Base-by-base conservation (phyloP, 2,113 vertebrate genomes). In the Pachypanchax playfairii region DNA sequence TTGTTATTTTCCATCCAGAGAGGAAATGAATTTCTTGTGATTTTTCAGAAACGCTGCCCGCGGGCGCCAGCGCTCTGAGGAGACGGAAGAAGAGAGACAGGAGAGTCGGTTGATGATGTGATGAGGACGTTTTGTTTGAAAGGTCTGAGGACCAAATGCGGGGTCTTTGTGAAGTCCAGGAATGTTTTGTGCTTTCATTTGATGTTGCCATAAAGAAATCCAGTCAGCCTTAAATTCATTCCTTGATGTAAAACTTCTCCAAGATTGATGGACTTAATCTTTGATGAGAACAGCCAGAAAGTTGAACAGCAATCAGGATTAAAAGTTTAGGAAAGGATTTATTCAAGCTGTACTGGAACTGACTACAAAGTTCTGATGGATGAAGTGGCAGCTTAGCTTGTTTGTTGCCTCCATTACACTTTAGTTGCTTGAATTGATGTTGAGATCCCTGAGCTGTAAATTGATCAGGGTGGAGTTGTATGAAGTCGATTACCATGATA, bases 1-100 rank as follows among this genome's bases (percentile, higher is more conserved):
- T 92, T 93, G 93, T 93, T 92, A 90, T 80, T 78, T 75, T 79
- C 76, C 82, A 79, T 92, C 91, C 86, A 85, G 87, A 92, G 91
- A 94, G 92, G 93, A 94, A 95, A 96, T 94, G 85, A 91, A 93
- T 93, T 93, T 95, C 91, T 94, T 93, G 88, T 89, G 89, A 93
- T 91, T 94, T 86, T 90, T 93, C 92, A 93, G 73, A 83, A 74
- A 81, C 5, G 51, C 36, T 65, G 86, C 77, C 80, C 60, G 69
- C 63, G 31, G 67, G 43, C 71, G 56, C 53, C 10, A 35, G 22
- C 33, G 14, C 65, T 46, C 13, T 6, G 38, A 39, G 25, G 5
- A 64, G 50, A 42, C 60, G 7, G 53, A 49, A 49, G 55, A 8
- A 41, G 17, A 41, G 48, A 54, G 56, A 48, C 53, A 20, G 62